Evolutionary conservation across 2,113 vertebrate species (phyloP).

Genomic region (Gopherus flavomarginatus): DNA sequence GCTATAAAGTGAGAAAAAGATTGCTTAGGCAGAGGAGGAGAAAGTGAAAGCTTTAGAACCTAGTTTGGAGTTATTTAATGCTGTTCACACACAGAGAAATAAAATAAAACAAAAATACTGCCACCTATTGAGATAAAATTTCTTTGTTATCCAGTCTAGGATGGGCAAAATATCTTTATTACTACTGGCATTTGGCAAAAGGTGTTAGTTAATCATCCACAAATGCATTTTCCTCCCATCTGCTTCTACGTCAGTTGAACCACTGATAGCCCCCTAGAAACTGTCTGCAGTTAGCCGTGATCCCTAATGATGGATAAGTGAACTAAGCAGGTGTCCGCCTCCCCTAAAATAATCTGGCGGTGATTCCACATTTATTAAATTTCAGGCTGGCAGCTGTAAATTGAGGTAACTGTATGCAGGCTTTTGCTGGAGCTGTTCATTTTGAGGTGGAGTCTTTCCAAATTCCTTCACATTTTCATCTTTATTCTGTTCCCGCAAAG

Average conservation of each 20-base stretch:
- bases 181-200: constrained; percentile 66
- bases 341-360: constrained; percentile 1
- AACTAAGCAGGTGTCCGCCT: not conserved
- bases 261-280: constrained; percentile 48
- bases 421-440: not conserved
- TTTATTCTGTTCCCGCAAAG: not conserved
- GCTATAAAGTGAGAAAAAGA: constrained; percentile 3
- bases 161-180: constrained; percentile 67
- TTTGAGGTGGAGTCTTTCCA: not conserved
- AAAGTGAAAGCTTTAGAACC: not conserved
- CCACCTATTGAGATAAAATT: constrained; percentile 48
- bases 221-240: constrained; percentile 73
- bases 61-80: not conserved
- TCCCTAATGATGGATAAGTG: constrained; percentile 24
- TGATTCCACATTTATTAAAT: constrained; percentile 7
- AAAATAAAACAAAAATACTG: constrained; percentile 30
- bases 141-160: not conserved
- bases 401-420: not conserved
- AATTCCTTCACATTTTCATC: not conserved
- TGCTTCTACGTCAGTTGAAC: constrained; percentile 68
- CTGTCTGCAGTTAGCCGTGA: constrained; percentile 47
- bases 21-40: constrained; percentile 22
- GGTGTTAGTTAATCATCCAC: constrained; percentile 63
- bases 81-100: not conserved
- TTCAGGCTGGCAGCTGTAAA: constrained; percentile 17